A percentile compares a stretch with the other conserved stretches of the same genome.
These are phyloP conservation scores for Artemia sinica DNA, from an alignment of 2,888 invertebrate species.

Conservation along the genomic window DNA sequence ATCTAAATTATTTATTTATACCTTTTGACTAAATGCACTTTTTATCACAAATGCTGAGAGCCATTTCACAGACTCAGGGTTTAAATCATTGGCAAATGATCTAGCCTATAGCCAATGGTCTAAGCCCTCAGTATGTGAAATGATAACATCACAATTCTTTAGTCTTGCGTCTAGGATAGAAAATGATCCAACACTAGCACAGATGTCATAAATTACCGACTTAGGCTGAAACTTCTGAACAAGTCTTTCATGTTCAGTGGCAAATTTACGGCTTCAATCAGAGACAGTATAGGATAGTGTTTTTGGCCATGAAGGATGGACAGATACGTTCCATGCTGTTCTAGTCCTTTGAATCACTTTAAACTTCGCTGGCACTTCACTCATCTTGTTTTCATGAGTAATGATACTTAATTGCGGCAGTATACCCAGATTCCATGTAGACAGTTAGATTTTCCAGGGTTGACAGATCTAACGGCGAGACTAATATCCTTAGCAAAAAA, in stretches of 20 bases:
- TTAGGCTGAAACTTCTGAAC: slow-evolving; percentile 42
- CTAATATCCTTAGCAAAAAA: too few relatives aligned
- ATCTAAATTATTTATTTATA: slow-evolving; percentile 54
- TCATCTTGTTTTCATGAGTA: too few relatives aligned
- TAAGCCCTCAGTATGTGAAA: too few relatives aligned
- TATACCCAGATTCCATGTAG: too few relatives aligned
- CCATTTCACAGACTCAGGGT: slow-evolving; percentile 79
- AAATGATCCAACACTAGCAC: slow-evolving; percentile 95
- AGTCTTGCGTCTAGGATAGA: slow-evolving; percentile 65
- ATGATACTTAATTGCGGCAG: too few relatives aligned
- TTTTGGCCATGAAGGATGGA: slow-evolving; percentile 59
- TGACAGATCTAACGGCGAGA: too few relatives aligned
- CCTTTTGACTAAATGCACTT: slow-evolving; percentile 50
- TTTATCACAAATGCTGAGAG: slow-evolving; percentile 54
- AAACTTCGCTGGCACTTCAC: not conserved
- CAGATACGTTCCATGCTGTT: slow-evolving; percentile 51
- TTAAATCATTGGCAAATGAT: slow-evolving; percentile 96
- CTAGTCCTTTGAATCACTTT: not conserved
- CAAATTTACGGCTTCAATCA: slow-evolving; percentile 89
- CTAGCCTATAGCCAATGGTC: too few relatives aligned
- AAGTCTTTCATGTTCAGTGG: slow-evolving; percentile 75
- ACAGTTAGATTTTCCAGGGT: too few relatives aligned
- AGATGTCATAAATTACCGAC: slow-evolving; percentile 82
- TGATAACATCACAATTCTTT: slow-evolving; percentile 47
- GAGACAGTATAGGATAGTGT: slow-evolving; percentile 78